Percentiles rank a stretch among this genome's conserved stretches.
Evolutionary conservation across 1,140 invertebrate species (phyloP).

Genomic region (Cheumatopsyche charites): DNA sequence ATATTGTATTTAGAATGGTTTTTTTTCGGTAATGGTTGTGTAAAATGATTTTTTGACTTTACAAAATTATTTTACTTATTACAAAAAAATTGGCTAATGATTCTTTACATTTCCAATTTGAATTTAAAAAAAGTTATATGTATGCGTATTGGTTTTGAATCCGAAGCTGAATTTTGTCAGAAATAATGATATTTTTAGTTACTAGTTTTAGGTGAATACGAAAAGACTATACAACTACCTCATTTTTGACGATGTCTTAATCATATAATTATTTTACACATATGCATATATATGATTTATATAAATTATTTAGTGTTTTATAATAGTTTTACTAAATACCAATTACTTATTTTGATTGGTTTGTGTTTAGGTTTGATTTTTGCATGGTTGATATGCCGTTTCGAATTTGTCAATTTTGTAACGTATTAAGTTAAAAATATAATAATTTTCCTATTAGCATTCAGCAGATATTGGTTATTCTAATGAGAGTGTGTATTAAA

Average conservation of each 20-base stretch:
- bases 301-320: constrained; percentile 29
- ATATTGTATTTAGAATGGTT: neutral
- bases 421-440: constrained; percentile 12
- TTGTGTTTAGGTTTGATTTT: constrained; percentile 18
- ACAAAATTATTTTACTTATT: neutral
- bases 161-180: constrained; percentile 4
- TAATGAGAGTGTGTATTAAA: too few species aligned
- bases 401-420: neutral
- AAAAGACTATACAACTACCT: constrained; percentile 49
- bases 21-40: constrained; percentile 10
- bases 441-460: neutral
- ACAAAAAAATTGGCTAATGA: neutral
- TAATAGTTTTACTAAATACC: constrained; percentile 15
- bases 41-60: neutral
- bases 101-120: too few species aligned
- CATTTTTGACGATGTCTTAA: constrained; percentile 47
- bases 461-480: too few species aligned
- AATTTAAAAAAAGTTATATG: neutral
- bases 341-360: constrained; percentile 34
- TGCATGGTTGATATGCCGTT: neutral
- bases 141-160: neutral
- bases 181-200: constrained; percentile 34
- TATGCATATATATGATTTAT: neutral
- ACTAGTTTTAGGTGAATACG: constrained; percentile 45
- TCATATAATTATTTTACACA: constrained; percentile 32